Base-by-base conservation (phyloP, 2,113 vertebrate genomes). In the Physeter macrocephalus region DNA sequence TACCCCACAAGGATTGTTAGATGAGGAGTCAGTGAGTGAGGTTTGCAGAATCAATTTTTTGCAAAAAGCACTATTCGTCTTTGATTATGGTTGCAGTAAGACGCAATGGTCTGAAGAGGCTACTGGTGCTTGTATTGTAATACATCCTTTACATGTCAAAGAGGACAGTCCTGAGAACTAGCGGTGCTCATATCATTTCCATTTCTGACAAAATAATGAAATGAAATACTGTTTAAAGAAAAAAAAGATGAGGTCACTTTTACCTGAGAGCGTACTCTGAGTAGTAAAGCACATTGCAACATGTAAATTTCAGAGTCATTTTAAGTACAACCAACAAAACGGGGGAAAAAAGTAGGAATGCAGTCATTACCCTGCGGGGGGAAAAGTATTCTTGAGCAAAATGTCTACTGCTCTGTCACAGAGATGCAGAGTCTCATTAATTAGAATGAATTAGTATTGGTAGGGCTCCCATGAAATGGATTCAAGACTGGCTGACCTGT, bases 401-500 rank as follows among this genome's bases (percentile, higher is more conserved):
- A 54, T 66, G 2, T 41, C 67, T 54, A 14, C 18, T 81, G 75
- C 8, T 84, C 29, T 80, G 61, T 31, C 36, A 67, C 23, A 72
- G 72, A 43, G 27, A 59, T 13, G 49, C 54, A 69, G 46, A 75
- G 69, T 54, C 15, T 83, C 23, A 64, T 69, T 95, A 95, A 94
- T 95, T 96, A 94, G 84, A 69, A 92, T 81, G 34, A 95, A 92
- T 97, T 95, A 88, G 62, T 74, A 8, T 34, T 90, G 57, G 71
- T 31, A 43, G 34, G 23, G 41, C 36, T 96, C 17, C 64, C 34
- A 23, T 64, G 27, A 78, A 64, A 86, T 52, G 82, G 12, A 62
- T 2, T 88, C 64, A 94, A 84, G 77, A 69, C 84, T 52, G 34
- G 18, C 13, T 92, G 93, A 95, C 39, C 4, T 59, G 20, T 69